These are phyloP conservation scores for Osmerus eperlanus DNA, from an alignment of 2,113 vertebrate genomes.

Conservation along the genomic window DNA sequence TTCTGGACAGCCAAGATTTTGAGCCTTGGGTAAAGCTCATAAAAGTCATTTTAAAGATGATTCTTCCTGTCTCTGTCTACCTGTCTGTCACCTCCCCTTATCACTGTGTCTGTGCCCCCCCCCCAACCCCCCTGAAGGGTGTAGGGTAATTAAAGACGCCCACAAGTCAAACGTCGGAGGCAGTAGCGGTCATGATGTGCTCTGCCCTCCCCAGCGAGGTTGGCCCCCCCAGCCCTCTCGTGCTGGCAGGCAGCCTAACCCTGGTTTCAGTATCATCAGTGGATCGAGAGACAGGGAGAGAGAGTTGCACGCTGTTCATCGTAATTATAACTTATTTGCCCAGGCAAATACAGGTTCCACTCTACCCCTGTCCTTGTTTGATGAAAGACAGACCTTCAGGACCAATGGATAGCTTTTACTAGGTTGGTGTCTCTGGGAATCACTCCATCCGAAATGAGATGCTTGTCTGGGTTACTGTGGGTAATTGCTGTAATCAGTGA, in stretches of 20 bases:
- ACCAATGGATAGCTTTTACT: slow-evolving; percentile 1
- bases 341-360: slow-evolving; percentile 17
- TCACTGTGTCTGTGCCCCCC: neutral
- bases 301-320: neutral
- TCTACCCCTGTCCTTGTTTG: neutral
- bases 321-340: slow-evolving; percentile 32
- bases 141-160: neutral
- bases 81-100: neutral
- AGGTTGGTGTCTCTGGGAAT: neutral
- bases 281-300: neutral
- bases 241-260: slow-evolving; percentile 1
- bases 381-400: neutral
- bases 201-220: too few species aligned
- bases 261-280: slow-evolving; percentile 32
- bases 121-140: neutral
- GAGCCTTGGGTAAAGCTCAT: too few species aligned
- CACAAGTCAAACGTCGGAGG: too few species aligned
- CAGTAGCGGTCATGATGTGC: too few species aligned
- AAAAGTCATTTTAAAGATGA: neutral
- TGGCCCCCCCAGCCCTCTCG: too few species aligned
- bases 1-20: too few species aligned
- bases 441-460: neutral
- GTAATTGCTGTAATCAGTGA: slow-evolving; percentile 45
- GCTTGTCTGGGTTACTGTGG: slow-evolving; percentile 19
- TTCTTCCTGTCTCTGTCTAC: neutral